Percentiles rank a stretch among this genome's conserved stretches.
Conservation (phyloP, 2,888 invertebrate species). For the Scaptomyza reducta region DNA sequence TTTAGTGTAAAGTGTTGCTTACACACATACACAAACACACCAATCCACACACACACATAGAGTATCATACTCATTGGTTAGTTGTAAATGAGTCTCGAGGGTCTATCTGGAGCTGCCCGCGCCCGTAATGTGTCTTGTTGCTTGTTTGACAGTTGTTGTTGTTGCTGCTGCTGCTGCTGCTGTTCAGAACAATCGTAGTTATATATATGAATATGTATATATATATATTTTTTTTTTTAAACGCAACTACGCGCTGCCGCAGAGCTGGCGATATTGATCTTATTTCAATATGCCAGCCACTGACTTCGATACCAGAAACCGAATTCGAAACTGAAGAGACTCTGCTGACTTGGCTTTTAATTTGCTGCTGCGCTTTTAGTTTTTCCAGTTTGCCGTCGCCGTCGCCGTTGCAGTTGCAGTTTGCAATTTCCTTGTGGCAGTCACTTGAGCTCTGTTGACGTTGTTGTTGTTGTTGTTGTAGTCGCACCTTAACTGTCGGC, state of each 20-base stretch:
- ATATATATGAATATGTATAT: conserved; percentile 39
- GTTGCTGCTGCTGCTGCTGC: conserved; percentile 18
- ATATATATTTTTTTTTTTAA: conserved; percentile 57
- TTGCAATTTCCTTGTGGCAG: conserved; percentile 71
- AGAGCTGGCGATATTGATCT: conserved; percentile 68
- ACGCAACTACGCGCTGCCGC: conserved; percentile 75
- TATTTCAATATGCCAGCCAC: conserved; percentile 74
- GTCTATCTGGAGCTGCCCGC: conserved; percentile 59
- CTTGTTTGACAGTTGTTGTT: conserved; percentile 65
- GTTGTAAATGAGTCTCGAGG: conserved; percentile 77
- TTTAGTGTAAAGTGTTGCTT: conserved; percentile 68
- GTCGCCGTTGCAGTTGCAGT: conserved; percentile 42
- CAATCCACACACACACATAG: conserved; percentile 17
- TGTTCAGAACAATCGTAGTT: conserved; percentile 71
- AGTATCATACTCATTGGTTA: conserved; percentile 54
- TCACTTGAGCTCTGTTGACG: conserved; percentile 44
- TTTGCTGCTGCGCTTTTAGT: conserved; percentile 65
- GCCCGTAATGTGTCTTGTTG: conserved; percentile 74
- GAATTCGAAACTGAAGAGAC: conserved; percentile 29
- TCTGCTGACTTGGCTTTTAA: conserved; percentile 58
- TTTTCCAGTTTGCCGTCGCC: conserved; percentile 29
- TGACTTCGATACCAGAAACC: conserved; percentile 32
- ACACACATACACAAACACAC: conserved; percentile 48
- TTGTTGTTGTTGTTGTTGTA: conserved; percentile 31
- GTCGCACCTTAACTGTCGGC: conserved; percentile 71